These are phyloP conservation scores for Cirrhinus molitorella DNA, from an alignment of 2,797 vertebrate species.

Conservation along the genomic window DNA sequence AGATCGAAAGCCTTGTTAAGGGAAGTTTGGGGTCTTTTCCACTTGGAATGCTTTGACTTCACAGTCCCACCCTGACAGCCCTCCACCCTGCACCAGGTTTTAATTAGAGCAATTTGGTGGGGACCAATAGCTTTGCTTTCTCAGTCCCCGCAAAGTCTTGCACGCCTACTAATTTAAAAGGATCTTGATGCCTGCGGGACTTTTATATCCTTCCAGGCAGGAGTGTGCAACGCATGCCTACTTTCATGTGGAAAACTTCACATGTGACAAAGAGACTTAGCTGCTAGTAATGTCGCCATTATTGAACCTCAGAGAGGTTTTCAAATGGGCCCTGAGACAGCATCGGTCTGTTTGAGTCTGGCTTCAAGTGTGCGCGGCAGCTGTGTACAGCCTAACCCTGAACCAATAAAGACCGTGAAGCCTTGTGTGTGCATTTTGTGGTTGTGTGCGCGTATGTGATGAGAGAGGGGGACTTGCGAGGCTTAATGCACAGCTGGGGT, in stretches of 20 bases:
- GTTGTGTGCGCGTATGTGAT: constrained; percentile 18
- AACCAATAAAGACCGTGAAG: constrained; percentile 47
- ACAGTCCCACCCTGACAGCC: constrained; percentile 45
- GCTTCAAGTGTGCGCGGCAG: constrained; percentile 44
- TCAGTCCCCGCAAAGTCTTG: constrained; percentile 43
- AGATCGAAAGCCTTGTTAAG: neutral
- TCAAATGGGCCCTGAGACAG: constrained; percentile 58
- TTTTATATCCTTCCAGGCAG: constrained; percentile 58
- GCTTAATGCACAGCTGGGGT: constrained; percentile 64
- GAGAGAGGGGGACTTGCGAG: constrained; percentile 32
- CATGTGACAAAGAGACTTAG: constrained; percentile 64
- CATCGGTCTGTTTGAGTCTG: constrained; percentile 59
- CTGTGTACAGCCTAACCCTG: constrained; percentile 51
- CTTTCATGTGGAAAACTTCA: constrained; percentile 64
- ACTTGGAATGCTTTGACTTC: constrained; percentile 39
- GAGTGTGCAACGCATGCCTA: constrained; percentile 38
- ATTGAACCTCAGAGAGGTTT: constrained; percentile 60
- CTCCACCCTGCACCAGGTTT: constrained; percentile 57
- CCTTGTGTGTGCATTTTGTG: constrained; percentile 36
- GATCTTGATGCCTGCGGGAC: constrained; percentile 44
- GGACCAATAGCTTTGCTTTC: constrained; percentile 51
- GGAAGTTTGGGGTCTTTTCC: neutral
- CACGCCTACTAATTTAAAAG: constrained; percentile 61
- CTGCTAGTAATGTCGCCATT: constrained; percentile 59
- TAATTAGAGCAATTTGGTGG: constrained; percentile 60